Evolutionary conservation across 2,888 invertebrate genomes (phyloP).

Genomic region (Oligia fasciuncula): DNA sequence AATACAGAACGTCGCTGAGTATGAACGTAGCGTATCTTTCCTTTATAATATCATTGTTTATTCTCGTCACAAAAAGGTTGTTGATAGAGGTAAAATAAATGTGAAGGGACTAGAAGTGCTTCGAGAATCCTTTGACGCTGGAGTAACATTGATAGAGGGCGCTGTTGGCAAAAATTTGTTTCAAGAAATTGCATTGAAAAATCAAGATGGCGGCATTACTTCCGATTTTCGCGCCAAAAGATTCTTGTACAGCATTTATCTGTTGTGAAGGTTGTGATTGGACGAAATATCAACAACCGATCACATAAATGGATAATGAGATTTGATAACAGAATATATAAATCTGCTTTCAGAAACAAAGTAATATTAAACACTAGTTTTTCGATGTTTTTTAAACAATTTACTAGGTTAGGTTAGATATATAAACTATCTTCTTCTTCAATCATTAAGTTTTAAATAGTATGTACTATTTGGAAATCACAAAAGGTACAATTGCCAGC

Average conservation of each 20-base stretch:
- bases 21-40: no score
- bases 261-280: not conserved
- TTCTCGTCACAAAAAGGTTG: not conserved
- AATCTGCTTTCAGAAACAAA: not conserved
- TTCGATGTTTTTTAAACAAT: slow-evolving; percentile 22
- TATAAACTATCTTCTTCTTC: not conserved
- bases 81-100: not conserved
- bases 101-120: not conserved
- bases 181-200: not conserved
- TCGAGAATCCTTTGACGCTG: not conserved
- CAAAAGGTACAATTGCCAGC: not conserved
- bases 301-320: not conserved
- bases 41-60: no score
- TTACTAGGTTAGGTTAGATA: not conserved
- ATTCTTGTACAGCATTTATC: not conserved
- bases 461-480: slow-evolving; percentile 16
- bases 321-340: not conserved
- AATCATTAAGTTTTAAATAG: slow-evolving; percentile 16
- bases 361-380: not conserved
- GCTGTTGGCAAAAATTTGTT: no score
- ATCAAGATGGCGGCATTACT: not conserved
- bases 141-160: not conserved
- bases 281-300: not conserved
- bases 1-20: no score
- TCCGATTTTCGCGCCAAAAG: not conserved